Base-by-base conservation (phyloP, 1,140 invertebrate genomes). In the Doryteuthis pealeii region DNA sequence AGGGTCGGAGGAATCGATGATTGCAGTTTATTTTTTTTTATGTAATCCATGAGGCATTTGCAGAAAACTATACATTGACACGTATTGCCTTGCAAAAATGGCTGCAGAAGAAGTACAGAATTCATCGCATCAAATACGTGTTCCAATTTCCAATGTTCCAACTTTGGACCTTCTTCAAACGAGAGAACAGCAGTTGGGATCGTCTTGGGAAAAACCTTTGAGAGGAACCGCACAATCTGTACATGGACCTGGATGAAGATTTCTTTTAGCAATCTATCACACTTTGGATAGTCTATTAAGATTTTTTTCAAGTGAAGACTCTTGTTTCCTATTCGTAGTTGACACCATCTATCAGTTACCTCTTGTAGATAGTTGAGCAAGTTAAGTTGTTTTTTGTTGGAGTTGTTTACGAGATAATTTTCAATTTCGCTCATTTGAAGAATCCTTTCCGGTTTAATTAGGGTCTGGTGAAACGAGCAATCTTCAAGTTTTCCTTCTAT, bases 161-260 rank as follows among this genome's bases (percentile, higher is more conserved):
- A 65, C n/a, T 74, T 74, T 3, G 74, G 28, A 3, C 71, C 62
- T 71, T 87, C 84, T 45, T 78, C 70, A 28, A 80, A 73, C 12
- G 86, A 69, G 3, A 84, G 86, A 22, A 78, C 82, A 8, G 69
- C 69, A 22, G 80, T 72, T 22, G 81, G 81, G 67, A 80, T 82
- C 12, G 68, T 73, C 18, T 73, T 68, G 8, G 80, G 35, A 26
- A 87, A 74, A 26, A 83, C 75, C 31, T 76, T 76, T 26, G 80
- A 40, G 35, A 40, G 35, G 35, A 5, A 40, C 10, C 35, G 3
- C 10, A 40, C 85, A 12, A 87, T 78, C 35, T 83, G 74, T 54
- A 71, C 70, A 76, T 87, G 84, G 33, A 82, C 79, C 70, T 78
- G 79, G 58, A 87, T 77, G 70, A 82, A 76, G 40, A 87, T 74